A percentile compares a stretch with the other conserved stretches of the same genome.
These are phyloP conservation scores for Enteromius radiatus DNA, from an alignment of 2,797 vertebrate genomes.

Conservation along the genomic window DNA sequence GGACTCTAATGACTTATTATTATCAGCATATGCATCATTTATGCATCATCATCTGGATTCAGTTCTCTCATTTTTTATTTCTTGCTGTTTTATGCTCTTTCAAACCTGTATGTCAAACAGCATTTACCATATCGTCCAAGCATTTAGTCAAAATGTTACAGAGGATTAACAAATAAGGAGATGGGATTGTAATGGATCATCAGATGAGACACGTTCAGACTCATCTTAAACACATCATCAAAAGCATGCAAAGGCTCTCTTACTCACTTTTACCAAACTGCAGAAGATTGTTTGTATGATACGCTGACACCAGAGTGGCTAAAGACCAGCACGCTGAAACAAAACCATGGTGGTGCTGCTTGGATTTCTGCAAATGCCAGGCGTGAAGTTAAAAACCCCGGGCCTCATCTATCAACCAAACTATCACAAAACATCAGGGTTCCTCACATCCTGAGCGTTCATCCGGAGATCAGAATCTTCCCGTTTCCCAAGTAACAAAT, in stretches of 20 bases:
- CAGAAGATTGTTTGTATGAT: conserved; percentile 69
- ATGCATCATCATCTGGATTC: conserved; percentile 16
- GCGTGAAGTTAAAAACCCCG: conserved; percentile 68
- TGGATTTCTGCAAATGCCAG: conserved; percentile 70
- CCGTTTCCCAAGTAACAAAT: conserved; percentile 63
- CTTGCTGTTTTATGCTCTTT: conserved; percentile 7
- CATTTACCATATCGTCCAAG: conserved; percentile 15
- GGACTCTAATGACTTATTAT: conserved; percentile 29
- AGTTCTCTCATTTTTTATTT: background rate
- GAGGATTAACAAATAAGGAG: conserved; percentile 52
- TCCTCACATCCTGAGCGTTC: conserved; percentile 71
- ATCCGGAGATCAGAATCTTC: conserved; percentile 69
- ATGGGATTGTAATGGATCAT: conserved; percentile 53
- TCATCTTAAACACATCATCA: conserved; percentile 67
- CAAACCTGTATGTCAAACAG: conserved; percentile 1
- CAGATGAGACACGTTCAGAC: conserved; percentile 65
- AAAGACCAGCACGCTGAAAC: conserved; percentile 65
- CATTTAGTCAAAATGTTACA: conserved; percentile 37
- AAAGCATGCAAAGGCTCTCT: conserved; percentile 64
- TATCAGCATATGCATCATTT: conserved; percentile 34
- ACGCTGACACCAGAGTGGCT: conserved; percentile 62
- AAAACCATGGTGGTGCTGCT: conserved; percentile 77
- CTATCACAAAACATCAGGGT: conserved; percentile 72
- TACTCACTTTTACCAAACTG: conserved; percentile 64
- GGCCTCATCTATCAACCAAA: conserved; percentile 67